Evolutionary conservation across 2,888 invertebrate genomes (phyloP), one percentile per base, ranked within the genome.

Genomic region (Meghimatium bilineatum): DNA sequence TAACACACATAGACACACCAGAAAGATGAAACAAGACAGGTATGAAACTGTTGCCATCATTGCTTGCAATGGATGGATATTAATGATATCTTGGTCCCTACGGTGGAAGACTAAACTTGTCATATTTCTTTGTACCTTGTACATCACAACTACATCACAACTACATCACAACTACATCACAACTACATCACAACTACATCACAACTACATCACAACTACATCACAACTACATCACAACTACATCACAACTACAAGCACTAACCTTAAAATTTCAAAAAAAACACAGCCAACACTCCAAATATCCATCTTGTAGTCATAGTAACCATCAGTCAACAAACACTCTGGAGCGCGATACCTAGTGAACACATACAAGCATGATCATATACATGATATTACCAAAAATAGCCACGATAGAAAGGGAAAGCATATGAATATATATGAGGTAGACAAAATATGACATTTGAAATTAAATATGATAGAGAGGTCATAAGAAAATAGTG

Each of bases 281-380:
- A 96, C 96, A 91, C 96, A 96, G 12, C 96, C 96, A 1, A 95
- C 94, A 60, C 96, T 95, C 96, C 96, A 96, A 72, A 96, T 94
- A 91, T 96, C 96, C 96, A 96, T 96, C 93, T 96, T 96, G n/a
- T 95, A 95, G 0, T 95, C 95, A 90, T 96, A 96, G 91, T 94
- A 95, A 0, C 96, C 96, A 72, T 95, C 94, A 0, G 96, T 96
- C 34, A 96, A 91, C 0, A 96, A 93, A 91, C 96, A 96, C 92
- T 96, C 96, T 0, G 96, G 96, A 0, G 96, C 95, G 63, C 96
- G 93, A 85, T 93, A 93, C 92, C 92, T 92, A 85, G 56, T 56
- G 23, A 23, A 56, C 20, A 56, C 3, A 56, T 56, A 56, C 17
- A 56, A 12, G 20, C 84, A 36, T 76, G 10, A n/a, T n/a, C n/a